phyloP scores from a whole-genome alignment of 2,888 invertebrate genomes.

The Macrosoma leucophasiata region DNA sequence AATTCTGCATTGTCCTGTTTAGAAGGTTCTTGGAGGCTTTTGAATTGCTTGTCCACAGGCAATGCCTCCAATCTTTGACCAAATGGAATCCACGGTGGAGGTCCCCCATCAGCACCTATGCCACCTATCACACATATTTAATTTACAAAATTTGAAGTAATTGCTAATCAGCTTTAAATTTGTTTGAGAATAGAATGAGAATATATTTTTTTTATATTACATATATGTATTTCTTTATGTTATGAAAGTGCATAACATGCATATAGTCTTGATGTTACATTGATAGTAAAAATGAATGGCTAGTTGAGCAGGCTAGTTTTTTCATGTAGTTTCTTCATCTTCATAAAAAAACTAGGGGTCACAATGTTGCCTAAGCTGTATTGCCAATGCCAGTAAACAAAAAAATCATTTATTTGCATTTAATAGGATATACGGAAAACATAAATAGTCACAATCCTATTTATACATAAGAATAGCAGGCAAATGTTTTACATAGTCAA shows the following conservation, averaged over 20 bases:
- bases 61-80: slow-evolving; percentile 83
- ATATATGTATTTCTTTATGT: neutral
- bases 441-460: no score
- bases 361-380: no score
- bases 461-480: no score
- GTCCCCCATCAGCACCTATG: slow-evolving; percentile 82
- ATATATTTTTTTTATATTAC: neutral
- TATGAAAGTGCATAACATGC: neutral
- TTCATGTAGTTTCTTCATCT: no score
- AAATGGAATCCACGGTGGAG: slow-evolving; percentile 95
- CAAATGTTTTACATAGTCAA: no score
- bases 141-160: slow-evolving; percentile 2
- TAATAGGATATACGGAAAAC: no score
- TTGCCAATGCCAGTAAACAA: no score
- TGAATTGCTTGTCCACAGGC: slow-evolving; percentile 80
- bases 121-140: slow-evolving; percentile 63
- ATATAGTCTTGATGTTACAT: no score
- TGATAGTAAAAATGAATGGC: no score
- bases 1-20: slow-evolving; percentile 89
- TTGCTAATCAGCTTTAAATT: neutral
- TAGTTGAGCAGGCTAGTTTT: no score
- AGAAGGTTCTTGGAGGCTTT: slow-evolving; percentile 77
- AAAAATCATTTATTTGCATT: no score
- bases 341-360: no score
- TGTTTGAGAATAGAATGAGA: neutral